phyloP scores from a whole-genome alignment of 2,113 vertebrate species.

The Semnopithecus entellus region DNA sequence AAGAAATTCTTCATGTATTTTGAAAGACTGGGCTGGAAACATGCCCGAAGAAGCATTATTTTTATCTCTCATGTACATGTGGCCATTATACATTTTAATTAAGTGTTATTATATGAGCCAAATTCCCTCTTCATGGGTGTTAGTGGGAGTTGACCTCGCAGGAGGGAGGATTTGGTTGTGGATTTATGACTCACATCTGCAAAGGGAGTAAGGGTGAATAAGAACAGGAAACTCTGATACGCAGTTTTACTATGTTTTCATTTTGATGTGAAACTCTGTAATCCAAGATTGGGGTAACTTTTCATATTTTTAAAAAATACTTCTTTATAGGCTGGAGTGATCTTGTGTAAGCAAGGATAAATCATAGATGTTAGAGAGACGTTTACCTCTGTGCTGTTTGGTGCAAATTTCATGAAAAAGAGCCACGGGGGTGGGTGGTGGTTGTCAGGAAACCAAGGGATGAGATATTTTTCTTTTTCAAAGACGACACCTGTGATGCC shows the following conservation, averaged over 20 bases:
- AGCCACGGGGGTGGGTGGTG: not conserved
- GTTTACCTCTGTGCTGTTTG: not conserved
- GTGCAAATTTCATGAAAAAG: not conserved
- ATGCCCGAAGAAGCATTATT: not conserved
- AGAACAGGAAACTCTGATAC: constrained; percentile 27
- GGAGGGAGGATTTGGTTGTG: constrained; percentile 42
- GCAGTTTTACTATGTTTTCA: not conserved
- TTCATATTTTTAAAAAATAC: not conserved
- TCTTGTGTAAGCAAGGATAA: not conserved
- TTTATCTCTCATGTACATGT: not conserved
- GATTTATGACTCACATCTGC: constrained; percentile 67
- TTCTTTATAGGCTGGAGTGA: not conserved
- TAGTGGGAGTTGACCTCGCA: not conserved
- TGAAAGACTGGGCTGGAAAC: constrained; percentile 13
- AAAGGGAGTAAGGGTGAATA: not conserved
- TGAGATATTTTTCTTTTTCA: not conserved
- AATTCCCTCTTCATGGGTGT: not conserved
- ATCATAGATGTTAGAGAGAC: not conserved
- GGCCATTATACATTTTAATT: constrained; percentile 46
- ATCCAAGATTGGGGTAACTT: constrained; percentile 6
- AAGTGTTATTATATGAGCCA: constrained; percentile 32
- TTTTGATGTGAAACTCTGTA: constrained; percentile 39
- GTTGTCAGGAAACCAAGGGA: not conserved
- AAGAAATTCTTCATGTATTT: constrained; percentile 51
- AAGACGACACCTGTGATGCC: constrained; percentile 35